Evolutionary conservation across 2,888 invertebrate species (phyloP).

Genomic region (Panopea generosa): DNA sequence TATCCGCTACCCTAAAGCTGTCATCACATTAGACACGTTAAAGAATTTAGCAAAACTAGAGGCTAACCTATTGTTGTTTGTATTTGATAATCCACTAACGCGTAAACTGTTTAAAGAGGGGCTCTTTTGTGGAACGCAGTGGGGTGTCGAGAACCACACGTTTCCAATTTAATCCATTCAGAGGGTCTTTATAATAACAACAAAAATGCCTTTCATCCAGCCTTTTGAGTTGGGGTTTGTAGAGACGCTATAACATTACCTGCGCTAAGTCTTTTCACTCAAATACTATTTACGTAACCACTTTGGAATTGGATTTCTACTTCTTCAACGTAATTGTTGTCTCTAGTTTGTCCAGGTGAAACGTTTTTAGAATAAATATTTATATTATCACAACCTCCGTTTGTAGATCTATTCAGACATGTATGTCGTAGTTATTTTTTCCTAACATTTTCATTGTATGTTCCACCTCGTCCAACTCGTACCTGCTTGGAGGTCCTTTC

Average conservation of each 20-base stretch:
- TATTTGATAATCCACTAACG: conserved; percentile 31
- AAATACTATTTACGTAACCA: not conserved
- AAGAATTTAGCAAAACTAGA: conserved; percentile 3
- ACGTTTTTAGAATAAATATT: too few species aligned
- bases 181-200: not conserved
- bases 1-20: not conserved
- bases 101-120: conserved; percentile 25
- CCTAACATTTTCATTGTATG: conserved; percentile 63
- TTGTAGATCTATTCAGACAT: conserved; percentile 33
- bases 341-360: too few species aligned
- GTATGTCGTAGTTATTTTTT: conserved; percentile 53
- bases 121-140: conserved; percentile 19
- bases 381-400: not conserved
- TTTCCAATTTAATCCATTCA: conserved; percentile 16
- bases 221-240: conserved; percentile 23
- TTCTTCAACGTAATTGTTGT: too few species aligned
- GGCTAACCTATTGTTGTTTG: conserved; percentile 18
- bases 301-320: not conserved
- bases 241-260: conserved; percentile 25
- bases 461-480: conserved; percentile 60
- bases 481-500: conserved; percentile 58
- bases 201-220: not conserved
- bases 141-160: conserved; percentile 16
- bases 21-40: too few species aligned
- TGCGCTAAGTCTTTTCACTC: conserved; percentile 17